A percentile compares a stretch with the other conserved stretches of the same genome.
Evolutionary conservation across 2,113 vertebrate species (phyloP).

Genomic region (Sturnira hondurensis): DNA sequence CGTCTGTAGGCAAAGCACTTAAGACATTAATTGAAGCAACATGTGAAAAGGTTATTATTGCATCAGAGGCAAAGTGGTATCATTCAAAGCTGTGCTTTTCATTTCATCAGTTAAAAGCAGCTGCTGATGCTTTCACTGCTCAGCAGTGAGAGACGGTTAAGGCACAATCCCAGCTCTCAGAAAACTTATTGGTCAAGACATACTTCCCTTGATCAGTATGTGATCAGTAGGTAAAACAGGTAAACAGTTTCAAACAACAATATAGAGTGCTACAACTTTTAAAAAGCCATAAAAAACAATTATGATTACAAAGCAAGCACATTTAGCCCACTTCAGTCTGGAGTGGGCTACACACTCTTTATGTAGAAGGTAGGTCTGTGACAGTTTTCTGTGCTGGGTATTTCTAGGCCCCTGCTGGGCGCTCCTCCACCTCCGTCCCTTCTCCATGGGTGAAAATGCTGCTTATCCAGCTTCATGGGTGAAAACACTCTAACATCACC

Average conservation of each 20-base stretch:
- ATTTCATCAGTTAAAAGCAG: neutral
- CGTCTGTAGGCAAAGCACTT: neutral
- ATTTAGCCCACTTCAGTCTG: neutral
- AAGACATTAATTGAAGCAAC: neutral
- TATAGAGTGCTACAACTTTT: neutral
- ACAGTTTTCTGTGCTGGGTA: neutral
- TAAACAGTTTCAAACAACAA: neutral
- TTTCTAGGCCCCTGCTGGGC: neutral
- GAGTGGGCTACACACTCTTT: no score
- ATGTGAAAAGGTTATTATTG: neutral
- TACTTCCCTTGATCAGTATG: neutral
- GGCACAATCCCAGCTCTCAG: neutral
- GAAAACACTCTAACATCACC: neutral
- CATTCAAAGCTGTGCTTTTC: neutral
- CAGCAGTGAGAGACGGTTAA: neutral
- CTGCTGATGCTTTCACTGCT: neutral
- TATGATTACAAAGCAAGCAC: neutral
- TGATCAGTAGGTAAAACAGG: neutral
- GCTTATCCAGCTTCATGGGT: neutral
- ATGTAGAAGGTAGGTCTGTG: neutral
- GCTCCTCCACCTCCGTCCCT: neutral
- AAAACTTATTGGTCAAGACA: neutral
- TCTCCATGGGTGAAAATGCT: neutral
- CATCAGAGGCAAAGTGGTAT: neutral
- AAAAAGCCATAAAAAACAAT: neutral